These are phyloP conservation scores for Amiota communis DNA, from an alignment of 2,888 invertebrate species.

Conservation along the genomic window DNA sequence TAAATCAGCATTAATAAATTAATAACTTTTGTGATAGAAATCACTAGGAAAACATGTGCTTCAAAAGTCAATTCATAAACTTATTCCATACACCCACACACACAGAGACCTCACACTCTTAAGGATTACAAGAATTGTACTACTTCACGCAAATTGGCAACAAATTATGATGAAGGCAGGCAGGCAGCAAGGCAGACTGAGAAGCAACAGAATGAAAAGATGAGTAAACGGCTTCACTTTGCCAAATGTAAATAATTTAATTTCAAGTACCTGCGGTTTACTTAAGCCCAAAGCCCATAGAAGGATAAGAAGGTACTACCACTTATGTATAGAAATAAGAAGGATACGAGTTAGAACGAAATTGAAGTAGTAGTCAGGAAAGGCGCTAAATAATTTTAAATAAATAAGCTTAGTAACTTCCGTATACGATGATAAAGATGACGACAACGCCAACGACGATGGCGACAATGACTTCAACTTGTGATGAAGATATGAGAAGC, in stretches of 20 bases:
- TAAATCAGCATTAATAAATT: too few species aligned
- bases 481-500: too few species aligned
- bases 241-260: constrained; percentile 57
- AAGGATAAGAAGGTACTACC: too few species aligned
- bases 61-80: too few species aligned
- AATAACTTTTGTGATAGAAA: too few species aligned
- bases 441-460: constrained; percentile 7
- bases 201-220: constrained; percentile 7
- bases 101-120: constrained; percentile 34
- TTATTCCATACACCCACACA: constrained; percentile 13
- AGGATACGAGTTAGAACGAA: not conserved
- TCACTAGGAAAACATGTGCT: too few species aligned
- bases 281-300: not conserved
- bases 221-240: constrained; percentile 9
- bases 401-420: constrained; percentile 54
- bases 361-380: not conserved
- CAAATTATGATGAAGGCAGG: constrained; percentile 5
- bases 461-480: not conserved
- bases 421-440: not conserved
- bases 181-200: not conserved
- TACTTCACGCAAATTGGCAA: not conserved
- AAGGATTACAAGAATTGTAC: constrained; percentile 10
- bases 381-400: constrained; percentile 52
- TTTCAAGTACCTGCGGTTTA: constrained; percentile 57
- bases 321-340: too few species aligned